Percentiles rank a stretch among this genome's conserved stretches.
Evolutionary conservation across 2,888 invertebrate species (phyloP).

Genomic region (Tipula vernalis): DNA sequence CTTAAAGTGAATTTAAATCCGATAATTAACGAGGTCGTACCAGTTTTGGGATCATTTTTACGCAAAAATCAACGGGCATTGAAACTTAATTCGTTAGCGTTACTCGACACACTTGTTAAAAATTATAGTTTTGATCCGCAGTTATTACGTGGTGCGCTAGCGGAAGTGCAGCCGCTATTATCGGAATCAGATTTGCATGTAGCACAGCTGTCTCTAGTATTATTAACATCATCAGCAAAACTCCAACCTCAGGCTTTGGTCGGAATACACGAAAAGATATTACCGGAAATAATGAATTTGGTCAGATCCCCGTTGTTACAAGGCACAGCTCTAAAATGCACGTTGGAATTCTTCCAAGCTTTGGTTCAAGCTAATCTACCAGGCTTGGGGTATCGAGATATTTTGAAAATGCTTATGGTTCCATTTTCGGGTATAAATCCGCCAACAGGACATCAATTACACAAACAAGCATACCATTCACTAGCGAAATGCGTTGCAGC

Average conservation of each 20-base stretch:
- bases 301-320: slow-evolving; percentile 87
- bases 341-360: slow-evolving; percentile 88
- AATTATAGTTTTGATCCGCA: slow-evolving; percentile 61
- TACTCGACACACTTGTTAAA: slow-evolving; percentile 81
- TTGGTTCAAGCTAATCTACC: slow-evolving; percentile 71
- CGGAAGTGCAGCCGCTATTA: slow-evolving; percentile 81
- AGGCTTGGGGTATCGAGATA: slow-evolving; percentile 66
- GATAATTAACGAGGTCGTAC: slow-evolving; percentile 76
- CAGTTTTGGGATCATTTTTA: slow-evolving; percentile 84
- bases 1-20: slow-evolving; percentile 70
- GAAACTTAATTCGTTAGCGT: slow-evolving; percentile 77
- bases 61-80: slow-evolving; percentile 93
- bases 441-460: slow-evolving; percentile 40
- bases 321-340: slow-evolving; percentile 81
- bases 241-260: slow-evolving; percentile 67
- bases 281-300: slow-evolving; percentile 73
- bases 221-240: slow-evolving; percentile 70
- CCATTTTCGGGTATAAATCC: slow-evolving; percentile 46
- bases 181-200: slow-evolving; percentile 94
- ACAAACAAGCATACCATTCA: slow-evolving; percentile 80
- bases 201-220: slow-evolving; percentile 76
- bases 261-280: slow-evolving; percentile 57
- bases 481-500: slow-evolving; percentile 94
- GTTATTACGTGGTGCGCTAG: slow-evolving; percentile 57
- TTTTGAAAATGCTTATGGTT: slow-evolving; percentile 63